Evolutionary conservation across 2,888 invertebrate genomes (phyloP).

Genomic region (Heliconius ismenius): DNA sequence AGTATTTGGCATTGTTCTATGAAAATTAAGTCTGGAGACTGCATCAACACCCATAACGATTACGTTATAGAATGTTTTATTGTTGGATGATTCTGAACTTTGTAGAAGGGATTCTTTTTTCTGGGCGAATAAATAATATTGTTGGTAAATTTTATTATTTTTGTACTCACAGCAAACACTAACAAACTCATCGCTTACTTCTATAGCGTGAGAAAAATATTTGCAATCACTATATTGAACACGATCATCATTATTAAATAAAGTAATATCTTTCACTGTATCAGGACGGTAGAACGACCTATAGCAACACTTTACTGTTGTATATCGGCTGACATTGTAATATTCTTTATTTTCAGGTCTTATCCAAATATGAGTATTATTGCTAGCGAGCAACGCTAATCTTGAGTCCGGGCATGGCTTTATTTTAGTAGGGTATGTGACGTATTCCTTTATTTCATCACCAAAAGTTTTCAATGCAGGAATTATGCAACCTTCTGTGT

Average conservation of each 20-base stretch:
- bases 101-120: slow-evolving; percentile 51
- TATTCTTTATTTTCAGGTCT: slow-evolving; percentile 62
- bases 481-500: slow-evolving; percentile 83
- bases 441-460: slow-evolving; percentile 69
- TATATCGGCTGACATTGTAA: slow-evolving; percentile 70
- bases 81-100: slow-evolving; percentile 35
- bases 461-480: slow-evolving; percentile 82
- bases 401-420: slow-evolving; percentile 68
- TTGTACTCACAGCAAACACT: slow-evolving; percentile 81
- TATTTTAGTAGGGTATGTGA: slow-evolving; percentile 67
- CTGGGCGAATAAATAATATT: slow-evolving; percentile 84
- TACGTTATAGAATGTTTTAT: slow-evolving; percentile 79
- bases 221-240: slow-evolving; percentile 69
- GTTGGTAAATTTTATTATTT: slow-evolving; percentile 77
- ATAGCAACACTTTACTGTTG: slow-evolving; percentile 81
- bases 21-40: slow-evolving; percentile 90
- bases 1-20: slow-evolving; percentile 89
- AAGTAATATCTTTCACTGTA: slow-evolving; percentile 59
- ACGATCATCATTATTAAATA: slow-evolving; percentile 61
- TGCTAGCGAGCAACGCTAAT: slow-evolving; percentile 78
- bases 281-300: slow-evolving; percentile 73
- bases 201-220: slow-evolving; percentile 61
- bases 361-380: slow-evolving; percentile 79
- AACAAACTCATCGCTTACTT: slow-evolving; percentile 83
- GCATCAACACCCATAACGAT: slow-evolving; percentile 91